Conservation (phyloP, 2,888 invertebrate genomes). For the Hydraecia micacea region DNA sequence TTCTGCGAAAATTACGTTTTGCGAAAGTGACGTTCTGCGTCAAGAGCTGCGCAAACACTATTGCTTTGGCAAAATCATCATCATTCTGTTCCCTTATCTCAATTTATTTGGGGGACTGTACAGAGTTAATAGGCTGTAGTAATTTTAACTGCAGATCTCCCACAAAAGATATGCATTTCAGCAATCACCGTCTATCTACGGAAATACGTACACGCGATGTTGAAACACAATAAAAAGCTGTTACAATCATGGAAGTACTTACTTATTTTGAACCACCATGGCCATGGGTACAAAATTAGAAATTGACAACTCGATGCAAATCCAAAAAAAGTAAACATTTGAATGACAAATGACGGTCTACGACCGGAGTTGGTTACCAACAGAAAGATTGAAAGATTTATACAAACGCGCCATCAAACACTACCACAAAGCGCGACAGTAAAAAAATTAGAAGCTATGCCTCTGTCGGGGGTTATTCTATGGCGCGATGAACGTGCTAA, state of each 20-base stretch:
- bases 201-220: background rate
- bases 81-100: background rate
- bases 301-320: background rate
- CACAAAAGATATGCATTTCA: too few relatives aligned
- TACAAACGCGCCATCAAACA: too few relatives aligned
- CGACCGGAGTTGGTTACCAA: background rate
- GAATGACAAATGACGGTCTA: background rate
- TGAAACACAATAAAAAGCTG: background rate
- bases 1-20: too few relatives aligned
- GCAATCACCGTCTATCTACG: background rate
- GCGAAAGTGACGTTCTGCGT: too few relatives aligned
- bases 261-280: background rate
- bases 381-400: too few relatives aligned
- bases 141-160: background rate
- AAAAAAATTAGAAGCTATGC: background rate
- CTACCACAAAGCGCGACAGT: background rate
- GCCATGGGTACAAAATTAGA: background rate
- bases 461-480: background rate
- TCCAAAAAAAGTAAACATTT: background rate
- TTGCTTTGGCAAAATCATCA: background rate
- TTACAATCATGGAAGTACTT: background rate
- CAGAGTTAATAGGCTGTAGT: background rate
- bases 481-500: background rate
- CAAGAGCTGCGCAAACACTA: background rate
- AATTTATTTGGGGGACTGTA: background rate